These are phyloP conservation scores for Lacerta viridis DNA, from an alignment of 2,797 vertebrate genomes.

Conservation along the genomic window DNA sequence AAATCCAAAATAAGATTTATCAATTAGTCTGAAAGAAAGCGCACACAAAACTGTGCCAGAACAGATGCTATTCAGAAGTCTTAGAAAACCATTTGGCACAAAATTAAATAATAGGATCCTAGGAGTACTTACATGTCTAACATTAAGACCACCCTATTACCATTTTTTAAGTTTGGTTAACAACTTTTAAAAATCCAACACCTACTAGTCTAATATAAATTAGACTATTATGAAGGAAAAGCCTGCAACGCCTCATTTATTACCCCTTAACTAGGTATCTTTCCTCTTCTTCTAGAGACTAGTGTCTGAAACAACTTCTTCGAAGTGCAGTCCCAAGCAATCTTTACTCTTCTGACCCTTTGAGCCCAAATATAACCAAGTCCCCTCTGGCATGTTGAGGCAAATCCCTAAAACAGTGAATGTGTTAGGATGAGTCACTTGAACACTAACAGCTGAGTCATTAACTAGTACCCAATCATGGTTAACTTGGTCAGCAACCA, in stretches of 20 bases:
- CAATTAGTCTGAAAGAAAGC: constrained; percentile 31
- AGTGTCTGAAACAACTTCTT: background rate
- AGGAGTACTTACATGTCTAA: background rate
- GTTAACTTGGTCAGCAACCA: constrained; percentile 30
- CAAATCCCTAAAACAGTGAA: constrained; percentile 27
- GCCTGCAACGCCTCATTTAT: background rate
- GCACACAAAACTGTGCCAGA: constrained; percentile 17
- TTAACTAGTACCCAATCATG: background rate
- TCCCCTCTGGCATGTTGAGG: constrained; percentile 32
- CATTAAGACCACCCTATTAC: background rate
- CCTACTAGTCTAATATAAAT: background rate
- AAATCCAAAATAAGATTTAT: constrained; percentile 19
- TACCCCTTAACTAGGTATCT: background rate
- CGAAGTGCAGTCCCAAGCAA: constrained; percentile 15
- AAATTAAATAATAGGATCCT: background rate
- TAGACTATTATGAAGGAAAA: background rate
- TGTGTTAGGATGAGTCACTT: constrained; percentile 38
- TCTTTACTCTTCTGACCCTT: constrained; percentile 2
- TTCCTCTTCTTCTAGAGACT: background rate
- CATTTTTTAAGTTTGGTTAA: background rate
- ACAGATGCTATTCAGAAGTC: constrained; percentile 17
- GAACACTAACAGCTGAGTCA: constrained; percentile 51
- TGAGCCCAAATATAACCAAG: constrained; percentile 26
- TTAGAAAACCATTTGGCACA: background rate
- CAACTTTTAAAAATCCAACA: background rate